phyloP scores from a whole-genome alignment of 1,140 invertebrate genomes.

The Pogonognathellus flavescens region DNA sequence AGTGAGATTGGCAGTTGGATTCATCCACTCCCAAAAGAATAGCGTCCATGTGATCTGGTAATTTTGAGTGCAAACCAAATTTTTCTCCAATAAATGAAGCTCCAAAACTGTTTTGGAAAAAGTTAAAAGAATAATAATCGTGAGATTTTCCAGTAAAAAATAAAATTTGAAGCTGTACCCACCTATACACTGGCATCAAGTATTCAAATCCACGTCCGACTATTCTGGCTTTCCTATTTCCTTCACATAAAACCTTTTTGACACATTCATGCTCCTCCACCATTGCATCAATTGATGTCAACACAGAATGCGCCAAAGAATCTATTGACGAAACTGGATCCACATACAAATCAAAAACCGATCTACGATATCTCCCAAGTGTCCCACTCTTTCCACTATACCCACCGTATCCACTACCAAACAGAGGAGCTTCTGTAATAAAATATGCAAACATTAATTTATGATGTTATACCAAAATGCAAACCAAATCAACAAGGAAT shows the following conservation, averaged over 20 bases:
- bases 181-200: slow-evolving; percentile 63
- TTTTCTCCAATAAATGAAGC: slow-evolving; percentile 62
- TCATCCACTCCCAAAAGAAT: slow-evolving; percentile 60
- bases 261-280: slow-evolving; percentile 63
- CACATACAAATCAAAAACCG: slow-evolving; percentile 38
- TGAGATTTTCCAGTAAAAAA: background rate
- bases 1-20: slow-evolving; percentile 61
- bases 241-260: slow-evolving; percentile 62
- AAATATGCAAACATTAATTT: too few species aligned
- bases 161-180: background rate
- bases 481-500: too few species aligned
- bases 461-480: too few species aligned
- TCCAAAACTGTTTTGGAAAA: slow-evolving; percentile 55
- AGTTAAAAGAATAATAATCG: background rate
- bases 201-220: slow-evolving; percentile 61
- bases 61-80: slow-evolving; percentile 60
- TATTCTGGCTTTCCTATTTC: slow-evolving; percentile 61
- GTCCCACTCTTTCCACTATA: background rate
- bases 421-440: background rate
- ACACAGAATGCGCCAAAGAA: slow-evolving; percentile 36
- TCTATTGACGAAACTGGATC: slow-evolving; percentile 55
- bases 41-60: slow-evolving; percentile 58
- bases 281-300: slow-evolving; percentile 63
- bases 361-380: background rate
- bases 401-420: too few species aligned